Percentiles rank a stretch among this genome's conserved stretches.
Evolutionary conservation across 2,797 vertebrate species (phyloP).

Genomic region (Bucorvus abyssinicus): DNA sequence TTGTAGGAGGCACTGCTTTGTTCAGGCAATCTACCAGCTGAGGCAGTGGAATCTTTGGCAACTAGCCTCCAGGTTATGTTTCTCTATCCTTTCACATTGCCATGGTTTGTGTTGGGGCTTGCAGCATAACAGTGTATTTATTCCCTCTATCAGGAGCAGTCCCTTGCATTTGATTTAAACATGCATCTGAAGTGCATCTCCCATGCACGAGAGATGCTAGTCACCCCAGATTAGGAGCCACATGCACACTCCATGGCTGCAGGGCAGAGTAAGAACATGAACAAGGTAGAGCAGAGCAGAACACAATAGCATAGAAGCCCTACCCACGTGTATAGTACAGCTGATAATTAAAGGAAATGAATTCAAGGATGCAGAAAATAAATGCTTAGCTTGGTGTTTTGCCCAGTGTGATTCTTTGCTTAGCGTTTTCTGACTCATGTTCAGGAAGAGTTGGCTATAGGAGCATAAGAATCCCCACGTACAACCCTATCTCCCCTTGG

Average conservation of each 20-base stretch:
- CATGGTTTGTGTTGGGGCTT: background rate
- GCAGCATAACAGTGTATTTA: background rate
- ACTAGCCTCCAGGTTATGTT: background rate
- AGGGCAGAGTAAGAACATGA: background rate
- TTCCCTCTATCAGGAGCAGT: background rate
- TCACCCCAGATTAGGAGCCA: background rate
- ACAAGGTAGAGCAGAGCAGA: background rate
- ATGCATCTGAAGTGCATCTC: background rate
- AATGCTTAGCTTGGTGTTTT: background rate
- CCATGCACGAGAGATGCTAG: background rate
- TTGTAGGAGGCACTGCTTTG: background rate
- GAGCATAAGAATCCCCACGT: background rate
- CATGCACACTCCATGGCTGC: background rate
- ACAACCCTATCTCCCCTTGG: background rate
- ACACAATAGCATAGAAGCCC: background rate
- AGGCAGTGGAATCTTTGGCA: background rate
- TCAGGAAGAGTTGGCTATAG: background rate
- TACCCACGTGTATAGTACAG: background rate
- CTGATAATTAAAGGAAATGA: background rate
- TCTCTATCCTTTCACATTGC: background rate
- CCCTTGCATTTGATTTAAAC: conserved; percentile 17
- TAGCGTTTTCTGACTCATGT: background rate
- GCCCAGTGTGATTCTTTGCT: background rate
- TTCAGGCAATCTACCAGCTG: background rate
- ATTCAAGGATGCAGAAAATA: background rate